Percentiles rank a stretch among this genome's conserved stretches.
These are phyloP conservation scores for Drosophila rufa DNA, from an alignment of 1,140 invertebrate genomes.

Conservation along the genomic window DNA sequence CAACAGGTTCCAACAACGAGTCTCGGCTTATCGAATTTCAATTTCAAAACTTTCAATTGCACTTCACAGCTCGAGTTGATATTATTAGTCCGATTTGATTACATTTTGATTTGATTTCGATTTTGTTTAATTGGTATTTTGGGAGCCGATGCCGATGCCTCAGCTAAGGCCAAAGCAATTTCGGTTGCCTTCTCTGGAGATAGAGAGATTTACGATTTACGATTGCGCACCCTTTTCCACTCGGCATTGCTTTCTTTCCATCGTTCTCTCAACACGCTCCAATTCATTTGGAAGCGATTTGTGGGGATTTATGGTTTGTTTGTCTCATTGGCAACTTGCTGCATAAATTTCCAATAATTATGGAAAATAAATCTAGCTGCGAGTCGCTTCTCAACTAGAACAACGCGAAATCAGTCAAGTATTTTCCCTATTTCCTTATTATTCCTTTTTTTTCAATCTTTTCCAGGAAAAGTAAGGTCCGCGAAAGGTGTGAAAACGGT, in stretches of 20 bases:
- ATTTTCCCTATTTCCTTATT: constrained; percentile 33
- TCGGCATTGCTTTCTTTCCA: not conserved
- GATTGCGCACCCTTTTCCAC: constrained; percentile 26
- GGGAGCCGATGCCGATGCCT: not conserved
- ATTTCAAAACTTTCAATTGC: constrained; percentile 35
- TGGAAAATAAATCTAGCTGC: constrained; percentile 42
- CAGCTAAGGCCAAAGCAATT: constrained; percentile 21
- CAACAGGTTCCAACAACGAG: constrained; percentile 22
- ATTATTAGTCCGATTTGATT: constrained; percentile 40
- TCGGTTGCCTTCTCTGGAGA: not conserved
- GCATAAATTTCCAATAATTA: constrained; percentile 52
- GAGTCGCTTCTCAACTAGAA: constrained; percentile 55
- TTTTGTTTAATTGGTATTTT: constrained; percentile 35
- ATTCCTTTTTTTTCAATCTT: not conserved
- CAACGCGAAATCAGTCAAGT: constrained; percentile 71
- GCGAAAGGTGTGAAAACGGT: constrained; percentile 74
- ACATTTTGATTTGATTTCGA: constrained; percentile 27
- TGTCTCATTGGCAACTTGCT: constrained; percentile 45
- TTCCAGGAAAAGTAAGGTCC: constrained; percentile 26
- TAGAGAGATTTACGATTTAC: constrained; percentile 37
- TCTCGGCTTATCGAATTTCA: constrained; percentile 19
- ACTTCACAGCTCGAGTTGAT: constrained; percentile 41
- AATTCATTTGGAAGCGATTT: constrained; percentile 51
- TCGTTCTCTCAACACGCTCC: constrained; percentile 31
- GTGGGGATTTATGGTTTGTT: constrained; percentile 49